Evolutionary conservation across 2,888 invertebrate genomes (phyloP).

Genomic region (Charanyca ferruginea): DNA sequence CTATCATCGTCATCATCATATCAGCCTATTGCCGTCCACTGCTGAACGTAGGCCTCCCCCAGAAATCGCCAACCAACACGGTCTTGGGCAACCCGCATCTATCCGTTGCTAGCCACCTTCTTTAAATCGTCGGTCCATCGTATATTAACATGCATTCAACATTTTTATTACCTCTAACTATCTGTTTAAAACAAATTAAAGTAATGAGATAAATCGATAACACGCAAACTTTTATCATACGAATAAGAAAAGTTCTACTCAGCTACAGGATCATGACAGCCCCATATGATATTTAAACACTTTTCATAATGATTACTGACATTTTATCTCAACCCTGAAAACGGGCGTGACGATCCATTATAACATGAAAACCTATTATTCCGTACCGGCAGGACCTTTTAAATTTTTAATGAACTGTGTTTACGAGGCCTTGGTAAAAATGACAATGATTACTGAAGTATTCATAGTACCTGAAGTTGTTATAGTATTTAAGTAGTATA

Average conservation of each 20-base stretch:
- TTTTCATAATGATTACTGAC: slow-evolving; percentile 18
- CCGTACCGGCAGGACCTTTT: slow-evolving; percentile 7
- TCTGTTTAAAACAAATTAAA: no score
- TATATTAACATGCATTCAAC: no score
- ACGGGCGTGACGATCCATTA: neutral
- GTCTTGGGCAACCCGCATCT: no score
- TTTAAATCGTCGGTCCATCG: no score
- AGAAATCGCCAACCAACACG: no score
- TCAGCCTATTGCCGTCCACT: no score
- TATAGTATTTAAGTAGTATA: slow-evolving; percentile 3
- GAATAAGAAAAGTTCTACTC: neutral
- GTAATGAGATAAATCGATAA: no score
- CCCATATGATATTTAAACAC: slow-evolving; percentile 4
- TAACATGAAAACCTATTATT: slow-evolving; percentile 25
- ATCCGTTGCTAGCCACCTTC: no score
- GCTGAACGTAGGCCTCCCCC: no score
- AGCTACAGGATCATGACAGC: neutral
- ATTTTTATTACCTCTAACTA: no score
- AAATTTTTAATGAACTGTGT: slow-evolving; percentile 40
- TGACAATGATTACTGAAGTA: slow-evolving; percentile 37
- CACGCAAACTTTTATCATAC: neutral
- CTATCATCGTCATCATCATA: no score
- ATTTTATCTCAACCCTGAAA: slow-evolving; percentile 19
- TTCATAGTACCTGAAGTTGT: slow-evolving; percentile 2
- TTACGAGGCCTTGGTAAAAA: slow-evolving; percentile 32